phyloP scores from a whole-genome alignment of 2,113 vertebrate species.

The Gorsachius goisagi region DNA sequence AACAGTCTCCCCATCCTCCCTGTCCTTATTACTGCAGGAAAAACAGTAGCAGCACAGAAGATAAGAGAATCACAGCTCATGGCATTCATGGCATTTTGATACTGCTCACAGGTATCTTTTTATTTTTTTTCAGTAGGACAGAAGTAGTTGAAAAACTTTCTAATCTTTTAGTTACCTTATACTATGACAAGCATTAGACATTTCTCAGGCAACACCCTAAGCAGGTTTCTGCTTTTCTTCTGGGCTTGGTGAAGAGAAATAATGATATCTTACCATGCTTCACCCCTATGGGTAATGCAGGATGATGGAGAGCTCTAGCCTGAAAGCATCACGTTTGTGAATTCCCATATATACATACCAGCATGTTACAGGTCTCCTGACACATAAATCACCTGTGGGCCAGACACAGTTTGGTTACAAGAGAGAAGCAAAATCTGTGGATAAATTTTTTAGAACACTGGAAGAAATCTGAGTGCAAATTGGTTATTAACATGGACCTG shows the following conservation, averaged over 20 bases:
- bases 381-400: neutral
- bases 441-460: neutral
- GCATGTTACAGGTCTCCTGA: neutral
- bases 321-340: neutral
- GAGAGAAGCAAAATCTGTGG: neutral
- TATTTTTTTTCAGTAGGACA: neutral
- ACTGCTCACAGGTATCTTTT: neutral
- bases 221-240: neutral
- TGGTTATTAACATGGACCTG: neutral
- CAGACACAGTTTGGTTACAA: neutral
- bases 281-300: neutral
- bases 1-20: neutral
- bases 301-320: neutral
- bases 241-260: neutral
- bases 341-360: neutral
- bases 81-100: neutral
- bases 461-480: neutral
- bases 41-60: neutral
- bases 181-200: neutral
- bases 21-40: neutral
- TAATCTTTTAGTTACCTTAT: neutral
- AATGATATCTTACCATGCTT: neutral
- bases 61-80: neutral
- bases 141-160: neutral
- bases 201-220: neutral